Base-by-base conservation (phyloP, 2,113 vertebrate species). In the Lepidothrix coronata region DNA sequence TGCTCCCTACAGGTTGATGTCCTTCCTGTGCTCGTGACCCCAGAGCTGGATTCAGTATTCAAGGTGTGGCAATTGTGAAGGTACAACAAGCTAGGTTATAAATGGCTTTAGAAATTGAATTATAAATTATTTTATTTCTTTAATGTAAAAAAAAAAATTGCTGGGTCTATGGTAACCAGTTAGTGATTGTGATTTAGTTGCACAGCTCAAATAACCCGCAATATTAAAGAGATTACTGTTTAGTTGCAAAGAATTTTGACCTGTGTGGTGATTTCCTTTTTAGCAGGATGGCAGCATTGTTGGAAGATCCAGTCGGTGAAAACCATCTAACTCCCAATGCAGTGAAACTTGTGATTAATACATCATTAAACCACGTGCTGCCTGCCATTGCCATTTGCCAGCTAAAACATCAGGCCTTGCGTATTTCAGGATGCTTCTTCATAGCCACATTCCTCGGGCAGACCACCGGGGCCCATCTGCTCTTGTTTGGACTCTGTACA, bases 361-460 rank as follows among this genome's bases (percentile, higher is more conserved):
- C 10, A 9, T 14, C 39, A 13, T 59, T 91, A 66, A 91, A 35
- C 24, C 9, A 5, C 0, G 0, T 23, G 31, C 59, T 62, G 46
- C 55, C 46, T 76, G 59, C 67, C 28, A 15, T 49, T 58, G 31
- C 31, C 0, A 2, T 86, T 62, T 77, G 51, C 55, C 71, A 39
- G 51, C 24, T 74, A 58, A 59, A 65, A 59, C 59, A 63, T 27
- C 73, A 72, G 39, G 18, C 33, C 48, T 35, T 33, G 73, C 58
- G 43, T 79, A 24, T 71, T 80, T 85, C 58, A 51, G 70, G 22
- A 8, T 35, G 24, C 20, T 75, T 49, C 48, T 82, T 85, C 43
- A 46, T 4, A 74, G 41, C 46, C 43, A 12, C 0, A 0, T 46
- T 81, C 28, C 24, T 82, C 1, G 0, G 18, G 33, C 48, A 71